Conservation (phyloP, 2,797 vertebrate species). For the Lithobates pipiens region DNA sequence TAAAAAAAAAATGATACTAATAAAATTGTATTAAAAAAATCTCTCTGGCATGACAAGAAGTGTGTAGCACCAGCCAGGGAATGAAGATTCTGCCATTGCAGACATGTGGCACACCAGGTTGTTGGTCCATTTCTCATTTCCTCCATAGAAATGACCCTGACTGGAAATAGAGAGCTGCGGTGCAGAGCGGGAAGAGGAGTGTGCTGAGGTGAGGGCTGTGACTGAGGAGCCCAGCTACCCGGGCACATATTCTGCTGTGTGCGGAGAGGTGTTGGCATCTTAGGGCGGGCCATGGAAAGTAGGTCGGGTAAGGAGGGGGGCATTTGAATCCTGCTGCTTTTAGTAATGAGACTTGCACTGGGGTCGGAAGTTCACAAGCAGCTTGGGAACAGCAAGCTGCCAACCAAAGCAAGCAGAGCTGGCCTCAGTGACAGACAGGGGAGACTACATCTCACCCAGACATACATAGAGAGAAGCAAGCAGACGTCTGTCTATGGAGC, state of each 20-base stretch:
- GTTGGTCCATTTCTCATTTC: too few species aligned
- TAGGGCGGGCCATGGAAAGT: slow-evolving; percentile 66
- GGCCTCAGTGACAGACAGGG: not conserved
- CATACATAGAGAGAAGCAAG: not conserved
- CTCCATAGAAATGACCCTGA: too few species aligned
- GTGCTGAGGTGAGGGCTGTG: not conserved
- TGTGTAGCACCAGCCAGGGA: too few species aligned
- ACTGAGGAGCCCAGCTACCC: not conserved
- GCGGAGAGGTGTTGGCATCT: slow-evolving; percentile 42
- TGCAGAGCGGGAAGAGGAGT: too few species aligned
- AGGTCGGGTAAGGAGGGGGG: slow-evolving; percentile 64
- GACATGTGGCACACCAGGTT: too few species aligned
- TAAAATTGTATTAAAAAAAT: too few species aligned
- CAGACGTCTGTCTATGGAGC: not conserved
- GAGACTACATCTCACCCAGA: not conserved
- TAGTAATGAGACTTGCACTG: slow-evolving; percentile 73
- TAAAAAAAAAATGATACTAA: too few species aligned
- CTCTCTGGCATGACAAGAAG: too few species aligned
- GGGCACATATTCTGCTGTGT: slow-evolving; percentile 28
- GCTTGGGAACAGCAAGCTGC: slow-evolving; percentile 61
- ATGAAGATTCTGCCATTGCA: too few species aligned
- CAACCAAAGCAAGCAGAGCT: slow-evolving; percentile 41
- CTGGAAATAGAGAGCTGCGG: too few species aligned
- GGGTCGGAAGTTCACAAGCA: slow-evolving; percentile 70
- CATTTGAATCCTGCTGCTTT: slow-evolving; percentile 71